Percentiles rank a stretch among this genome's conserved stretches.
Conservation (phyloP, 2,888 invertebrate species). For the Philopedon plagiatum region DNA sequence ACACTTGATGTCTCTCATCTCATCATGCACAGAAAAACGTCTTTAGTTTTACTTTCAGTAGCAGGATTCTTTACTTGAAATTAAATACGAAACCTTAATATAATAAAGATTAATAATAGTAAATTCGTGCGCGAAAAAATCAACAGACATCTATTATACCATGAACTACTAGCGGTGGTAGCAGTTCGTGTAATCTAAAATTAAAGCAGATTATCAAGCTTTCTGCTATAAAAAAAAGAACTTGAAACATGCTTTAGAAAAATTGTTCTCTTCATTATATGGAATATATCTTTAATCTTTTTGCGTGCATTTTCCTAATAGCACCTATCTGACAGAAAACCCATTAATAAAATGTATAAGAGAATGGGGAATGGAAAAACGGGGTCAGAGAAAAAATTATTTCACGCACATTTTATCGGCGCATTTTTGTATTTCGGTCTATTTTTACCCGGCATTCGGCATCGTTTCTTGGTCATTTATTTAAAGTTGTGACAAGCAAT, state of each 20-base stretch:
- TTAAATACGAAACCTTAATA: too few relatives aligned
- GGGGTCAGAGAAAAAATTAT: slow-evolving; percentile 40
- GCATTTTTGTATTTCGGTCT: slow-evolving; percentile 27
- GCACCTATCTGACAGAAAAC: slow-evolving; percentile 24
- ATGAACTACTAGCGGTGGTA: too few relatives aligned
- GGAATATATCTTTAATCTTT: slow-evolving; percentile 32
- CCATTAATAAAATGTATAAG: slow-evolving; percentile 31
- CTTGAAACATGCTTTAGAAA: too few relatives aligned
- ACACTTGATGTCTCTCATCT: too few relatives aligned
- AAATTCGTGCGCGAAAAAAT: too few relatives aligned
- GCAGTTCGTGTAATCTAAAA: background rate
- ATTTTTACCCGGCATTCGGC: slow-evolving; percentile 35
- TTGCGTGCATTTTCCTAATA: slow-evolving; percentile 25
- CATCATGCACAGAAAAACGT: too few relatives aligned
- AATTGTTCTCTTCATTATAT: too few relatives aligned
- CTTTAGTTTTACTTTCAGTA: too few relatives aligned
- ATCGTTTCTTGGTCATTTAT: slow-evolving; percentile 44
- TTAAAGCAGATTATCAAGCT: background rate
- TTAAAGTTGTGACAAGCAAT: slow-evolving; percentile 13
- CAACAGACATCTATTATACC: too few relatives aligned
- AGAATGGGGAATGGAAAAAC: slow-evolving; percentile 29
- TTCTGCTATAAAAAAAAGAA: too few relatives aligned
- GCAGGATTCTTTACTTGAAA: too few relatives aligned
- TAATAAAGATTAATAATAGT: too few relatives aligned
- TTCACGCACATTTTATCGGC: slow-evolving; percentile 31